Percentiles rank a stretch among this genome's conserved stretches.
These are phyloP conservation scores for Pristionchus mayeri DNA, from an alignment of 2,888 invertebrate species.

Conservation along the genomic window DNA sequence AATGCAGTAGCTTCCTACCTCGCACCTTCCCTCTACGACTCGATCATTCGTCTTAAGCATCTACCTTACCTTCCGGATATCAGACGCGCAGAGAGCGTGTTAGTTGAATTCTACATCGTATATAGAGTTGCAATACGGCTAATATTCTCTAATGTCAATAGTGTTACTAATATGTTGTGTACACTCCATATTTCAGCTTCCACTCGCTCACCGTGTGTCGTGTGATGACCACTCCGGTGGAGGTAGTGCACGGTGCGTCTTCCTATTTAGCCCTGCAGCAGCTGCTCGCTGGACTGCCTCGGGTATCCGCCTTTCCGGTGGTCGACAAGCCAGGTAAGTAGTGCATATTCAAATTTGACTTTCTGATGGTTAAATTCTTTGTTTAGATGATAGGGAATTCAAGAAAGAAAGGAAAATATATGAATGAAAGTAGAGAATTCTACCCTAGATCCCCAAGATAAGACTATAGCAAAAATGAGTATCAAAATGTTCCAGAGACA, in stretches of 20 bases:
- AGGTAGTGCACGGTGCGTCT: conserved; percentile 77
- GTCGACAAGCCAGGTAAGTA: conserved; percentile 87
- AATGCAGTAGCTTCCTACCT: conserved; percentile 95
- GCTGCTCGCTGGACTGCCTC: conserved; percentile 85
- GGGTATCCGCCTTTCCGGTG: conserved; percentile 90
- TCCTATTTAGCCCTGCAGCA: conserved; percentile 85
- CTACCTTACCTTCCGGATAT: conserved; percentile 96
- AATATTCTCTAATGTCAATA: too few relatives aligned
- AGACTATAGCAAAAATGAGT: too few relatives aligned
- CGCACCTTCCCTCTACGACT: conserved; percentile 97
- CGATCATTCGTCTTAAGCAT: conserved; percentile 96
- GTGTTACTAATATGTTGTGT: too few relatives aligned
- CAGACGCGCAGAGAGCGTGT: conserved; percentile 63
- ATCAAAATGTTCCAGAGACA: conserved; percentile 75
- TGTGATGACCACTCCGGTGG: conserved; percentile 86
- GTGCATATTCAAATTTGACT: too few relatives aligned
- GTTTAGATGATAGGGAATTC: too few relatives aligned
- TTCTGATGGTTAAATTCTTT: too few relatives aligned
- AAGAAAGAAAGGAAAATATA: too few relatives aligned
- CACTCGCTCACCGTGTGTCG: conserved; percentile 85
- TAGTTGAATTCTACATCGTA: too few relatives aligned
- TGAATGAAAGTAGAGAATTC: too few relatives aligned
- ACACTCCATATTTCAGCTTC: conserved; percentile 51
- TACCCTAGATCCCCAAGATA: too few relatives aligned
- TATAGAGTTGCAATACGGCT: too few relatives aligned